Evolutionary conservation across 1,140 invertebrate genomes (phyloP).

Genomic region (Ceratina australensis): DNA sequence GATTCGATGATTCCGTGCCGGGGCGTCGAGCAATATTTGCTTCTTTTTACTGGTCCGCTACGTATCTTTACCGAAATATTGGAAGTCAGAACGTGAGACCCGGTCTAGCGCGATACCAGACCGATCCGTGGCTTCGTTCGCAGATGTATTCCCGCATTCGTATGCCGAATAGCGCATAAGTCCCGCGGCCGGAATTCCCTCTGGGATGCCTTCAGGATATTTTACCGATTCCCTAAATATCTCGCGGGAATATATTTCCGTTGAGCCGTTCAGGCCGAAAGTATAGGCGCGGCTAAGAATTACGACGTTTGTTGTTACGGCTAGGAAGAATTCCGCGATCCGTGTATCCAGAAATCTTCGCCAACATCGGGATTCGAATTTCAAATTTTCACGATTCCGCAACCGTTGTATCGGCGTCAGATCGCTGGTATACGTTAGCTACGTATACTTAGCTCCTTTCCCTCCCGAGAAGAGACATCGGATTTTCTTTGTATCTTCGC

Average conservation of each 20-base stretch:
- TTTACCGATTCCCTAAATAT: constrained; percentile 48
- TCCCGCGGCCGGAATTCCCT: constrained; percentile 42
- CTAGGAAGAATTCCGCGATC: background rate
- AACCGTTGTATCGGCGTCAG: too few species aligned
- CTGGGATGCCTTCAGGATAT: constrained; percentile 31
- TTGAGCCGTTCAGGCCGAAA: background rate
- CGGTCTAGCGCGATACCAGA: constrained; percentile 1
- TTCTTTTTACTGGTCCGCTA: constrained; percentile 6
- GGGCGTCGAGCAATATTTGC: constrained; percentile 20
- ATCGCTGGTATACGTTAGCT: too few species aligned
- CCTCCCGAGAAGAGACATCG: background rate
- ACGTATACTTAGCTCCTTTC: background rate
- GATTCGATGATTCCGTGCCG: constrained; percentile 35
- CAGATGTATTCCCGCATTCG: constrained; percentile 37
- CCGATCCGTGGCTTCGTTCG: constrained; percentile 15
- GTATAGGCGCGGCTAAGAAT: constrained; percentile 21
- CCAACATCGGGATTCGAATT: constrained; percentile 13
- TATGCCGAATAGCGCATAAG: constrained; percentile 40
- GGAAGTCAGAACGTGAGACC: constrained; percentile 35
- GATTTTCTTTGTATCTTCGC: too few species aligned
- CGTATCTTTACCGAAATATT: constrained; percentile 40
- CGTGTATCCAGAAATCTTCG: constrained; percentile 11
- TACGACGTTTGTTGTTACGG: constrained; percentile 9
- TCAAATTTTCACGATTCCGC: constrained; percentile 24
- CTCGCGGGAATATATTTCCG: constrained; percentile 33